phyloP scores from a whole-genome alignment of 2,113 vertebrate species.

The Heteronetta atricapilla region DNA sequence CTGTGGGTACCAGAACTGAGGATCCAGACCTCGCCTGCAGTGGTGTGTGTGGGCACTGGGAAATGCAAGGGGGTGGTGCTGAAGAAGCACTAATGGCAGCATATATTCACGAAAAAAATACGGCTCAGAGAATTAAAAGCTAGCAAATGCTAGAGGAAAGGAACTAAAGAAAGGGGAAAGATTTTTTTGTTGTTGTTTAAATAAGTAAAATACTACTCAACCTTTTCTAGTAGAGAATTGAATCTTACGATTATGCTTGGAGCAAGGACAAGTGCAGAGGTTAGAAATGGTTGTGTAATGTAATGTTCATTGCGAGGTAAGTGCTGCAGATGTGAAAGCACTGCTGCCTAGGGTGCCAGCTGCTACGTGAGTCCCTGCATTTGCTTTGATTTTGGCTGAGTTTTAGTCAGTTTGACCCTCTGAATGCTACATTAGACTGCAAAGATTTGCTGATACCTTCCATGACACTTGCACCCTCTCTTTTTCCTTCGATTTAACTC shows the following conservation, averaged over 20 bases:
- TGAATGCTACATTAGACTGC: accelerated
- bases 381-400: accelerated
- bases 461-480: accelerated
- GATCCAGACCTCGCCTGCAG: not conserved
- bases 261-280: accelerated
- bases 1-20: not conserved
- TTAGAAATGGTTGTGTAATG: not conserved
- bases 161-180: not conserved
- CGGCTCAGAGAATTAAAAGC: not conserved
- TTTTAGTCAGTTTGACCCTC: not conserved
- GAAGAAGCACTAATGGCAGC: not conserved
- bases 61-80: accelerated
- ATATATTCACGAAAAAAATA: not conserved
- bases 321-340: accelerated
- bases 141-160: not conserved
- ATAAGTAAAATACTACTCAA: not conserved
- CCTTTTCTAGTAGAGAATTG: not conserved
- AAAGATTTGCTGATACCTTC: not conserved
- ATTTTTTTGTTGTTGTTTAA: not conserved
- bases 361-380: accelerated
- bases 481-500: not conserved
- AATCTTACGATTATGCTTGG: not conserved
- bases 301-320: accelerated
- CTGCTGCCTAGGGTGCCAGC: accelerated
- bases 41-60: not conserved